A percentile compares a stretch with the other conserved stretches of the same genome.
These are phyloP conservation scores for Anastrepha obliqua DNA, from an alignment of 1,140 invertebrate genomes.

Conservation along the genomic window DNA sequence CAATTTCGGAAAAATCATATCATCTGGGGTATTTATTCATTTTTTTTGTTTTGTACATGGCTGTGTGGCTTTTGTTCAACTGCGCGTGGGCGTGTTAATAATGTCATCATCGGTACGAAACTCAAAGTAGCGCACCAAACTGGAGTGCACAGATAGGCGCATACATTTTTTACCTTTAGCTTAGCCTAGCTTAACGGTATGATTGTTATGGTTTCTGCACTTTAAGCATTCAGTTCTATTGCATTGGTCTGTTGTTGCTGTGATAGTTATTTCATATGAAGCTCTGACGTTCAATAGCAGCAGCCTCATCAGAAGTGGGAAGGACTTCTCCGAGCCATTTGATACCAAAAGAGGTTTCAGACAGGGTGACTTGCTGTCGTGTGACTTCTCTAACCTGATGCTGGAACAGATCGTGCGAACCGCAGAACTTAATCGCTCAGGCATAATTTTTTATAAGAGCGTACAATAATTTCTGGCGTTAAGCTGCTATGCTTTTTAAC, in stretches of 20 bases:
- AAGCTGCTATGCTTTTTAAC: too few relatives aligned
- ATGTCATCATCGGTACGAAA: neutral
- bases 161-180: neutral
- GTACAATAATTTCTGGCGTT: too few relatives aligned
- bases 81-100: neutral
- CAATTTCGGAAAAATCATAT: neutral
- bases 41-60: neutral
- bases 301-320: too few relatives aligned
- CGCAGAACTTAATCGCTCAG: too few relatives aligned
- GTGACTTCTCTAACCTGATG: too few relatives aligned
- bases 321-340: too few relatives aligned
- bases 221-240: neutral
- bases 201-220: neutral
- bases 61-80: neutral
- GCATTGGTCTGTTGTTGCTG: neutral
- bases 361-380: too few relatives aligned
- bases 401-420: too few relatives aligned
- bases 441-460: too few relatives aligned
- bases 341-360: too few relatives aligned
- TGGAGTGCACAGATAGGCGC: neutral
- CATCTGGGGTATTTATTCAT: neutral
- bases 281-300: too few relatives aligned
- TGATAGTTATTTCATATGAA: too few relatives aligned
- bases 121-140: neutral
- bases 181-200: neutral